Base-by-base conservation (phyloP, 2,113 vertebrate species). In the Pseudorectes ferrugineus region DNA sequence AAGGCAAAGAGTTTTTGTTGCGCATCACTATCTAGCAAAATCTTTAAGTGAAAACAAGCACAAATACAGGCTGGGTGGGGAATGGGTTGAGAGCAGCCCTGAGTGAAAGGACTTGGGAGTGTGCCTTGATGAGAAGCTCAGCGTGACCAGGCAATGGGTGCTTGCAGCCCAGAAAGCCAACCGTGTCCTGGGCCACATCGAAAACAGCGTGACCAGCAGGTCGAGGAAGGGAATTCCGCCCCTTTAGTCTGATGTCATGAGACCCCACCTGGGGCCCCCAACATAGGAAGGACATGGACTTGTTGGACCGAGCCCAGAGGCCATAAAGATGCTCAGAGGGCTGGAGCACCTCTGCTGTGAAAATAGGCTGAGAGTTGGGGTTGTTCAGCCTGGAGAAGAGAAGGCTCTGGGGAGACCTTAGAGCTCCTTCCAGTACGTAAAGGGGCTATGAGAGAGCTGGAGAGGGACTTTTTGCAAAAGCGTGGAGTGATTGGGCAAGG, bases 41-140 rank as follows among this genome's bases (percentile, higher is more conserved):
- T 48, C 58, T 35, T 79, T 38, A 49, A 42, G 57, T 45, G 57
- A 52, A 81, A 88, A 46, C 35, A 38, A 65, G 46, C 38, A 52
- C 7, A 26, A 22, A 15, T 3, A 12, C 13, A 46, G 52, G 11
- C 52, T 59, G 59, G 11, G 24, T 89, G n/a, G 16, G 36, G 23
- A 81, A 45, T 18, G 52, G 20, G 7, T 5, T 52, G n/a, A 24
- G 38, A 74, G 23, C 52, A 66, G 38, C 59, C 28, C 68, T n/a
- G 28, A 8, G 59, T 19, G 40, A 9, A 45, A 35, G 26, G 2
- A 4, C 3, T 10, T 48, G 48, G 26, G 67, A 28, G 0, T 2
- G 5, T 66, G 61, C 8, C 38, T 18, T 58, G 86, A 21, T 11
- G 45, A n/a, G 68, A 29, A 59, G 24, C 33, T 67, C 38, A 6